These are phyloP conservation scores for Microtus pennsylvanicus DNA, from an alignment of 2,113 vertebrate genomes.

Conservation along the genomic window DNA sequence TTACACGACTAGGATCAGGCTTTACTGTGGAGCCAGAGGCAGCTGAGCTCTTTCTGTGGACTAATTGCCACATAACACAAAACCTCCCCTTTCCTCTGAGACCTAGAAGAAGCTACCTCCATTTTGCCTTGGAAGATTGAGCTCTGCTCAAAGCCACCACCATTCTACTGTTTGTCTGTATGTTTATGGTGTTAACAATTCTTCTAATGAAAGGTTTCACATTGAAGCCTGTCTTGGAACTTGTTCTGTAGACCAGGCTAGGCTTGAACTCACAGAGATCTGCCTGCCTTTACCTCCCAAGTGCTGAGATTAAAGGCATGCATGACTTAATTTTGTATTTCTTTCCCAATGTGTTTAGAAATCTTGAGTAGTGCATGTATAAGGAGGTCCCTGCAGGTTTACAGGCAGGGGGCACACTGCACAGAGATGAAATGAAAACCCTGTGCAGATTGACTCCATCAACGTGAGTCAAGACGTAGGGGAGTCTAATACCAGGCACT, in stretches of 20 bases:
- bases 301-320: too few relatives aligned
- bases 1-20: neutral
- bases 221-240: too few relatives aligned
- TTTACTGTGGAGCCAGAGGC: constrained; percentile 15
- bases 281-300: too few relatives aligned
- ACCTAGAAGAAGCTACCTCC: neutral
- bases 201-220: neutral
- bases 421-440: neutral
- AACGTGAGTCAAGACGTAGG: neutral
- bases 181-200: neutral
- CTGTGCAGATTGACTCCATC: neutral
- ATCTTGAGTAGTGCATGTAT: neutral
- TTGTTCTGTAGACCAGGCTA: too few relatives aligned
- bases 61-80: neutral
- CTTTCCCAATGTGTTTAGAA: neutral
- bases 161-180: neutral
- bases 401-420: neutral
- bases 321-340: neutral
- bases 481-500: neutral
- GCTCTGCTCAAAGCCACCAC: neutral
- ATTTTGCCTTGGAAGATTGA: neutral
- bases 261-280: too few relatives aligned
- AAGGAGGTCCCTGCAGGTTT: neutral
- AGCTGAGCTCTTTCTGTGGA: neutral
- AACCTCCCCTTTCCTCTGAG: neutral